These are phyloP conservation scores for Brachionus angularis DNA, from an alignment of 1,140 invertebrate species.

Conservation along the genomic window DNA sequence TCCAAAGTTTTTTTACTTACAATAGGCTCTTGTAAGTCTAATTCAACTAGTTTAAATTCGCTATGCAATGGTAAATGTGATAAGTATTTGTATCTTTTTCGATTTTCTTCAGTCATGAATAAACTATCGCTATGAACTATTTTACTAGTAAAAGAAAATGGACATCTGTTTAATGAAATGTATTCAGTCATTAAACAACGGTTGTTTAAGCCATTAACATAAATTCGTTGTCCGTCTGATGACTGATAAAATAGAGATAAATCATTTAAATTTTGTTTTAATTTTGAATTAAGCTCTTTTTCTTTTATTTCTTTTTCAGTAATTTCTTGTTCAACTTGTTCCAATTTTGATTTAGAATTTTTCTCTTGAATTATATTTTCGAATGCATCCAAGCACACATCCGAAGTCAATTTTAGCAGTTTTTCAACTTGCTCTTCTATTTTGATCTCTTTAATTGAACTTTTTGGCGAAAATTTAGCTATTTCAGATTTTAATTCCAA, in stretches of 20 bases:
- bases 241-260: slow-evolving; percentile 50
- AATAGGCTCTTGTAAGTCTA: slow-evolving; percentile 69
- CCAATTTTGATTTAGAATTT: too few relatives aligned
- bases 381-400: slow-evolving; percentile 4
- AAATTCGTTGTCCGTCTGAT: slow-evolving; percentile 81
- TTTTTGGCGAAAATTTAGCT: background rate
- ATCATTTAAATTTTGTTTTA: background rate
- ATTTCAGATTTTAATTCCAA: slow-evolving; percentile 41
- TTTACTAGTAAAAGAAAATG: slow-evolving; percentile 64
- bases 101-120: slow-evolving; percentile 70
- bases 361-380: slow-evolving; percentile 1
- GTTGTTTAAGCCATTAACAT: slow-evolving; percentile 82
- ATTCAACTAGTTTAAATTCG: slow-evolving; percentile 81
- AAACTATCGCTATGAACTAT: slow-evolving; percentile 78
- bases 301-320: background rate
- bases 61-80: slow-evolving; percentile 82
- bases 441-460: background rate
- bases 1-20: slow-evolving; percentile 63
- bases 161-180: slow-evolving; percentile 73
- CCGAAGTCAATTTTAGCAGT: background rate
- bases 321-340: background rate
- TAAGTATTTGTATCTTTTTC: slow-evolving; percentile 67
- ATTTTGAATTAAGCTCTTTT: background rate
- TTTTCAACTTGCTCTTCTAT: background rate
- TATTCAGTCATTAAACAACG: slow-evolving; percentile 81